Percentiles rank a stretch among this genome's conserved stretches.
Evolutionary conservation across 92 coral and sea anemone genomes (phyloP).

Genomic region (Zoanthus gigantus): DNA sequence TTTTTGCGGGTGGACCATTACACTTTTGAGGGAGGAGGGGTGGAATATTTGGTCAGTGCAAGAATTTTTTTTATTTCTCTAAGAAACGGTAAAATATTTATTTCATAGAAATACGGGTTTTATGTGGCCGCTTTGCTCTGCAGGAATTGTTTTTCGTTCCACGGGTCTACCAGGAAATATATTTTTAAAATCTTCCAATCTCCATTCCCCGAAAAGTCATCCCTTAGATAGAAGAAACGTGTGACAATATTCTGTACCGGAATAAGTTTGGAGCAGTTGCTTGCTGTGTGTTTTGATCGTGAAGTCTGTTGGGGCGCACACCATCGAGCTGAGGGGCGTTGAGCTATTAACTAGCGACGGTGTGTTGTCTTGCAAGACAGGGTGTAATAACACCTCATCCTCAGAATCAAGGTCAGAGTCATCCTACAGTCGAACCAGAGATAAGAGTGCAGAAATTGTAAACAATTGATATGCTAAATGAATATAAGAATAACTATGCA

Average conservation of each 20-base stretch:
- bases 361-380: background rate
- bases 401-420: slow-evolving; percentile 8
- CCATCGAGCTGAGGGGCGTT: background rate
- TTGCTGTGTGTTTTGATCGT: background rate
- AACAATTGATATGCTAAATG: background rate
- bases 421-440: background rate
- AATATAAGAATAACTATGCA: background rate
- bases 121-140: background rate
- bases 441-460: background rate
- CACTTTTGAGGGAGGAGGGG: background rate
- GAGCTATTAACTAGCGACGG: background rate
- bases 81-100: background rate
- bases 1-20: background rate
- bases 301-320: background rate
- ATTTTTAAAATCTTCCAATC: background rate
- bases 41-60: background rate
- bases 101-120: background rate
- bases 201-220: background rate
- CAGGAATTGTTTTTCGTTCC: background rate
- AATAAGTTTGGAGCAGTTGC: background rate
- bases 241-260: slow-evolving; percentile 5
- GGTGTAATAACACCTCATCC: background rate
- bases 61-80: background rate
- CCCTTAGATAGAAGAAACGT: background rate
- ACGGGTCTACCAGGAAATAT: background rate